These are phyloP conservation scores for Nettapus auritus DNA, from an alignment of 2,113 vertebrate species.

Conservation along the genomic window DNA sequence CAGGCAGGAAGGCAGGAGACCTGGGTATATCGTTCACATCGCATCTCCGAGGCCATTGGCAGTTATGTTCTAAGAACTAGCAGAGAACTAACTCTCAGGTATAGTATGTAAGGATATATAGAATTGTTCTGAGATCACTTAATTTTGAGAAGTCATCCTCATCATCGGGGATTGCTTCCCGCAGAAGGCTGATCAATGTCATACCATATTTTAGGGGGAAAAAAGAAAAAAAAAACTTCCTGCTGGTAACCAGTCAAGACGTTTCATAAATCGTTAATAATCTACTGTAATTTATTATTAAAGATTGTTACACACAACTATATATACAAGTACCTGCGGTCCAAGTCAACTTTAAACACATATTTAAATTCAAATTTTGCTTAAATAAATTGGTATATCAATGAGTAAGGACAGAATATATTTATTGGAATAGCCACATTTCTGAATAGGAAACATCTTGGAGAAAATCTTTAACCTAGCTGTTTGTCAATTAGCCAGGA, in stretches of 20 bases:
- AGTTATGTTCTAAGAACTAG: neutral
- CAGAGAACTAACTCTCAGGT: too few species aligned
- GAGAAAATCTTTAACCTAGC: neutral
- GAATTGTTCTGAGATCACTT: neutral
- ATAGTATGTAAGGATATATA: too few species aligned
- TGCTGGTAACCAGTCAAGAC: neutral
- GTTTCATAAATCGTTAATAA: neutral
- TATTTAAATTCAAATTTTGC: neutral
- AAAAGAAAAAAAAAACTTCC: neutral
- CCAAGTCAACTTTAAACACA: neutral
- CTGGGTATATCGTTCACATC: neutral
- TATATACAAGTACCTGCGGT: neutral
- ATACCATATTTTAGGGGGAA: neutral
- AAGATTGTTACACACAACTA: neutral
- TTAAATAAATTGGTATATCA: neutral
- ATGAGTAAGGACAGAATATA: neutral
- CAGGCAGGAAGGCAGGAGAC: neutral
- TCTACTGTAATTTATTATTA: neutral
- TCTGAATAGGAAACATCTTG: neutral
- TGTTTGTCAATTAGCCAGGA: neutral
- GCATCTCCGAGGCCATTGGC: neutral
- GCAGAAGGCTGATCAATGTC: neutral
- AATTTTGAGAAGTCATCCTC: neutral
- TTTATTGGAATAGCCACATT: neutral
- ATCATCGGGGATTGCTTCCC: neutral